Conservation (phyloP, 2,113 vertebrate genomes). For the Meleagris gallopavo region DNA sequence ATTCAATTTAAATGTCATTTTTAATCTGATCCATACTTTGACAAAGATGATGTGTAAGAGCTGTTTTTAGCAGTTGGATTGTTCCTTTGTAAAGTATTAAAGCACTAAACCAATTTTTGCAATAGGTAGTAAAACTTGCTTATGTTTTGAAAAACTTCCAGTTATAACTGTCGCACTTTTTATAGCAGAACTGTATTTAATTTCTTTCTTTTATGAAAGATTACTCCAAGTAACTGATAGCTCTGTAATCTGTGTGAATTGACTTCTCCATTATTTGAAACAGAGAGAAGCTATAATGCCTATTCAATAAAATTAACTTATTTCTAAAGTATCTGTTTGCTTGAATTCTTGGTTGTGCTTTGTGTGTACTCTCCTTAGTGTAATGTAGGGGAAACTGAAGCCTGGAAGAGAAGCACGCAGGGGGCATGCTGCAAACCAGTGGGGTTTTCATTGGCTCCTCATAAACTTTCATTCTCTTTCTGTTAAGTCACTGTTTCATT, state of each 20-base stretch:
- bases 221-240: conserved; percentile 77
- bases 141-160: conserved; percentile 79
- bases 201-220: conserved; percentile 85
- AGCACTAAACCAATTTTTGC: conserved; percentile 80
- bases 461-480: background rate
- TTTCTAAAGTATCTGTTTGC: conserved; percentile 73
- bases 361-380: background rate
- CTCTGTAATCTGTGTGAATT: conserved; percentile 78
- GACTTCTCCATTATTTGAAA: conserved; percentile 76
- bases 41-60: conserved; percentile 70
- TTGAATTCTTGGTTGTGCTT: conserved; percentile 25
- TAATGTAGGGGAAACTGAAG: background rate
- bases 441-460: background rate
- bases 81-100: conserved; percentile 78
- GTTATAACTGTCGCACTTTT: conserved; percentile 79
- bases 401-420: too few relatives aligned
- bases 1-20: conserved; percentile 59
- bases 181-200: conserved; percentile 80
- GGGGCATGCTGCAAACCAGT: accelerated
- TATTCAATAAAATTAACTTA: conserved; percentile 80
- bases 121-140: conserved; percentile 80
- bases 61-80: conserved; percentile 72
- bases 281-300: conserved; percentile 75
- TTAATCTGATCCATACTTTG: conserved; percentile 59
- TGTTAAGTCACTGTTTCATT: background rate